These are phyloP conservation scores for Pseudeuparius sepicola DNA, from an alignment of 2,888 invertebrate species.

Conservation along the genomic window DNA sequence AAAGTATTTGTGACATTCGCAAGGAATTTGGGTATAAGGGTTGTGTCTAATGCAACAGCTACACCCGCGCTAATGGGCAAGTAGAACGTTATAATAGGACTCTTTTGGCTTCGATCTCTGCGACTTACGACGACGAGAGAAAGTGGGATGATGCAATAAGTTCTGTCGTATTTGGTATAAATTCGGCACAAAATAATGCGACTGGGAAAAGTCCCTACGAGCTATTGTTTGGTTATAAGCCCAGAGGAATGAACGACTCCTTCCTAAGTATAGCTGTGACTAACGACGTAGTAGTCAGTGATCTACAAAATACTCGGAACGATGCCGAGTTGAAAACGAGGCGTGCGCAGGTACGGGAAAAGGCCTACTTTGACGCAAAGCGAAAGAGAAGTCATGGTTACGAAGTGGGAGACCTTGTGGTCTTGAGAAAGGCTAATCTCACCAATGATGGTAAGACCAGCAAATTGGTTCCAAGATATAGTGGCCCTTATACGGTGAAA, in stretches of 20 bases:
- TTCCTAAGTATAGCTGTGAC: conserved; percentile 10
- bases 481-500: too few relatives aligned
- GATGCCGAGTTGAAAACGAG: conserved; percentile 6
- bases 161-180: conserved; percentile 14
- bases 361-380: conserved; percentile 9
- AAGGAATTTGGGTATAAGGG: conserved; percentile 10
- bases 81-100: conserved; percentile 17
- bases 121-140: conserved; percentile 14
- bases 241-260: background rate
- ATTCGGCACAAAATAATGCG: conserved; percentile 13
- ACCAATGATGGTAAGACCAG: too few relatives aligned
- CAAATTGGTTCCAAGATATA: too few relatives aligned
- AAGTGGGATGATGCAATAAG: conserved; percentile 16
- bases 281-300: background rate
- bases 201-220: conserved; percentile 19
- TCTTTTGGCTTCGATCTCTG: conserved; percentile 2
- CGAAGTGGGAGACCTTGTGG: too few relatives aligned
- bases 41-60: conserved; percentile 18
- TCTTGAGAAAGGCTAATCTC: too few relatives aligned
- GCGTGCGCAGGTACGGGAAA: conserved; percentile 9
- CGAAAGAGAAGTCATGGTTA: conserved; percentile 8
- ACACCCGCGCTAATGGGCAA: conserved; percentile 21
- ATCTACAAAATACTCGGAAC: conserved; percentile 1
- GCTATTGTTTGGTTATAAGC: conserved; percentile 14
- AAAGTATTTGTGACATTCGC: conserved; percentile 17